phyloP scores from a whole-genome alignment of 2,888 invertebrate species.

The Pristionchus maxplancki region DNA sequence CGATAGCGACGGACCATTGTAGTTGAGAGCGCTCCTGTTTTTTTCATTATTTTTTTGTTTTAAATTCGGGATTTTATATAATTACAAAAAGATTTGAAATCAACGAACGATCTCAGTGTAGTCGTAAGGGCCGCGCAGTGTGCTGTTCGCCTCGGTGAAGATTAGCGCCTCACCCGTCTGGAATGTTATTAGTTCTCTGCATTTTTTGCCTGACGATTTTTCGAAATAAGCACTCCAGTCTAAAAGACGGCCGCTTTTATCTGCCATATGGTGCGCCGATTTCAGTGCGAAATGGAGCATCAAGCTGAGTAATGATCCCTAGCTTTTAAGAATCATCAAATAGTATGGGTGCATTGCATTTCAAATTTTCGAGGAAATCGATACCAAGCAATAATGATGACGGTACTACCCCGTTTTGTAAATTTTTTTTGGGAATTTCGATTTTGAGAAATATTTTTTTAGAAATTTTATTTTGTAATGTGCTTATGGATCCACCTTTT shows the following conservation, averaged over 20 bases:
- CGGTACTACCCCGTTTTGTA: no score
- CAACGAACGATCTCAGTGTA: slow-evolving; percentile 40
- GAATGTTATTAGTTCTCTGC: not conserved
- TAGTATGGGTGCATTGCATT: no score
- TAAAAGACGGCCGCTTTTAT: not conserved
- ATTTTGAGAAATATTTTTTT: no score
- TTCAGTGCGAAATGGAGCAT: not conserved
- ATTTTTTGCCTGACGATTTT: not conserved
- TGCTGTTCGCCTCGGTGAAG: not conserved
- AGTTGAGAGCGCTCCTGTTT: slow-evolving; percentile 65
- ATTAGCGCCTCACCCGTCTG: slow-evolving; percentile 16
- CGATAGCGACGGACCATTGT: slow-evolving; percentile 69
- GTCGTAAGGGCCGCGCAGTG: slow-evolving; percentile 27
- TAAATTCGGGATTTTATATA: no score
- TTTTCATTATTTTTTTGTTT: no score
- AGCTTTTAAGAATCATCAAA: no score
- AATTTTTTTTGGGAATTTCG: no score
- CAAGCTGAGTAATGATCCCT: not conserved
- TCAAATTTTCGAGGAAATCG: no score
- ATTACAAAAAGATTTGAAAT: no score
- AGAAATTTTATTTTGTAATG: no score
- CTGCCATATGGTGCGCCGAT: not conserved
- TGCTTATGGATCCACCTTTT: no score
- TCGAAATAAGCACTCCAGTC: not conserved
- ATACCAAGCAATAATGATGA: no score